Conservation (phyloP, 1,140 invertebrate genomes). For the Ylistrum balloti region DNA sequence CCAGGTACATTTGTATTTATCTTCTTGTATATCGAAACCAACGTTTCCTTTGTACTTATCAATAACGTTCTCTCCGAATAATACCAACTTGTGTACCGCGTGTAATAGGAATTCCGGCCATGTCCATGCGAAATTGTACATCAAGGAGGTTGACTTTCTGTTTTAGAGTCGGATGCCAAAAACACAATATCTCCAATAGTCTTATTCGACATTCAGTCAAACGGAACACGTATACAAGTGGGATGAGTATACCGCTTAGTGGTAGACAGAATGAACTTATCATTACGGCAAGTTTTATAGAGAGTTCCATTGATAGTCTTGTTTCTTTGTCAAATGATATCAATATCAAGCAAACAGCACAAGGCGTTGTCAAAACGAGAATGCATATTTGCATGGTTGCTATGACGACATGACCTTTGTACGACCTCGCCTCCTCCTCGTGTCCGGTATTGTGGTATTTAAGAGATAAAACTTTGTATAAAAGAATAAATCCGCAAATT, state of each 20-base stretch:
- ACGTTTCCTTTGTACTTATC: too few species aligned
- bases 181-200: background rate
- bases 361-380: background rate
- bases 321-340: background rate
- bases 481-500: background rate
- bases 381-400: constrained; percentile 23
- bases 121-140: background rate
- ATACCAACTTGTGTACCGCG: background rate
- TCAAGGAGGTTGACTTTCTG: background rate
- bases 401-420: constrained; percentile 18
- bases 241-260: background rate
- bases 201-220: background rate
- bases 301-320: background rate
- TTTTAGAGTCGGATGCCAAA: background rate
- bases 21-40: too few species aligned
- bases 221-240: background rate
- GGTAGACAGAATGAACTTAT: background rate
- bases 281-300: background rate
- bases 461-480: background rate
- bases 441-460: background rate
- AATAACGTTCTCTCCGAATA: background rate
- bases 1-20: too few species aligned
- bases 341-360: background rate
- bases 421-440: background rate
- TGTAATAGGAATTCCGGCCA: background rate